phyloP scores from a whole-genome alignment of 2,113 vertebrate species.

The Dasyurus viverrinus region DNA sequence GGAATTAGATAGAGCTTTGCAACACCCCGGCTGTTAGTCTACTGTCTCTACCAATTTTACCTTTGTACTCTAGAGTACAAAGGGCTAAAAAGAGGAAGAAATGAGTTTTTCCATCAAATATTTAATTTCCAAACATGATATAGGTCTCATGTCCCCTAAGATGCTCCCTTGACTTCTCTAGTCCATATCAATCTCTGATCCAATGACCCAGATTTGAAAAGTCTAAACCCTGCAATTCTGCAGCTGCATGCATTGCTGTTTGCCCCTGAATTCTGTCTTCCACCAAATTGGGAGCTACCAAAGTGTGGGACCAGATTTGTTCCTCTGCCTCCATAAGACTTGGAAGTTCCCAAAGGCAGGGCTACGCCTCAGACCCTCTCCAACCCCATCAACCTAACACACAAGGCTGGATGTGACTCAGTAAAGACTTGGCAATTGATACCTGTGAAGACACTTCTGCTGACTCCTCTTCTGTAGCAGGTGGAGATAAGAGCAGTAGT shows the following conservation, averaged over 20 bases:
- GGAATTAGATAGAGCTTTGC: background rate
- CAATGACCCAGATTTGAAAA: background rate
- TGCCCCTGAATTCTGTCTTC: background rate
- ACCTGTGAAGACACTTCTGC: slow-evolving; percentile 87
- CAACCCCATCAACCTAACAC: background rate
- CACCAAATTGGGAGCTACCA: background rate
- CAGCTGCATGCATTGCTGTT: background rate
- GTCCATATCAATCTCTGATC: background rate
- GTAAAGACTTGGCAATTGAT: background rate
- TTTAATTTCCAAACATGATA: background rate
- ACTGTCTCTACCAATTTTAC: background rate
- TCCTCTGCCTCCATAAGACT: background rate
- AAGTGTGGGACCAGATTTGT: background rate
- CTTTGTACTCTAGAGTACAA: no score
- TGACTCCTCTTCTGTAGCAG: slow-evolving; percentile 83
- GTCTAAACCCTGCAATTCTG: background rate
- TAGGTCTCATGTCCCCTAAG: background rate
- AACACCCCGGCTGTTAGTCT: background rate
- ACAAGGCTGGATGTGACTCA: background rate
- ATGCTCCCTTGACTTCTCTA: background rate
- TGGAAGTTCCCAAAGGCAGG: background rate
- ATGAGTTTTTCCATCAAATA: background rate
- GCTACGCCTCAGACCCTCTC: background rate
- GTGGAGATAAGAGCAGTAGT: slow-evolving; percentile 57
- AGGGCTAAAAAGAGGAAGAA: background rate